These are phyloP conservation scores for Strigamia maritima DNA, from an alignment of 2,888 invertebrate genomes.

Conservation along the genomic window DNA sequence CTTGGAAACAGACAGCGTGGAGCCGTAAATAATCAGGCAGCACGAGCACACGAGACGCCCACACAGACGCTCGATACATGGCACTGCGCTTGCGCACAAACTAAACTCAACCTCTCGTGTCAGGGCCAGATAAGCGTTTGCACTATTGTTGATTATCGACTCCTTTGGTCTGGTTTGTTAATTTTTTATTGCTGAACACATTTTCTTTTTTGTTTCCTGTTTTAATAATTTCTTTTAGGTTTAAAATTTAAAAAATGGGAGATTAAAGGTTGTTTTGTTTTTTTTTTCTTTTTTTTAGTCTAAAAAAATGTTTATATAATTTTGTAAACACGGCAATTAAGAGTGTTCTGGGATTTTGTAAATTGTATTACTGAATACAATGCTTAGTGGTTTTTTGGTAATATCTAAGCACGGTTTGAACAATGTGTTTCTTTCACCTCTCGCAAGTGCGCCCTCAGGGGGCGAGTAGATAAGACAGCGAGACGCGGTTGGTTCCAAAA, in stretches of 20 bases:
- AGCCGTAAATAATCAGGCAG: conserved; percentile 34
- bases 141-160: conserved; percentile 21
- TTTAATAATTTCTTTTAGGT: background rate
- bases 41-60: conserved; percentile 30
- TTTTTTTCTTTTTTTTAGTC: background rate
- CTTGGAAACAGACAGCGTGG: conserved; percentile 34
- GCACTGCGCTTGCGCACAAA: conserved; percentile 11
- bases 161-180: background rate
- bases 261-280: background rate
- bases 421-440: conserved; percentile 24
- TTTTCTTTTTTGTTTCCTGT: background rate
- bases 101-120: conserved; percentile 12
- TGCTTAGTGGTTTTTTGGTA: background rate
- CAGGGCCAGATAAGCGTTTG: conserved; percentile 19
- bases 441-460: conserved; percentile 24
- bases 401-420: conserved; percentile 8
- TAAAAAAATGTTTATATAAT: background rate
- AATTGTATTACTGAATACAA: background rate
- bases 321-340: background rate
- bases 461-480: conserved; percentile 32
- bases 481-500: conserved; percentile 22
- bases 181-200: conserved; percentile 6
- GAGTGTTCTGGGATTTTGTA: background rate
- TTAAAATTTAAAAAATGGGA: background rate
- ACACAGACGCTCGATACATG: conserved; percentile 32